Percentiles rank a stretch among this genome's conserved stretches.
Evolutionary conservation across 2,797 vertebrate species (phyloP).

Genomic region (Diglossa cyanea): DNA sequence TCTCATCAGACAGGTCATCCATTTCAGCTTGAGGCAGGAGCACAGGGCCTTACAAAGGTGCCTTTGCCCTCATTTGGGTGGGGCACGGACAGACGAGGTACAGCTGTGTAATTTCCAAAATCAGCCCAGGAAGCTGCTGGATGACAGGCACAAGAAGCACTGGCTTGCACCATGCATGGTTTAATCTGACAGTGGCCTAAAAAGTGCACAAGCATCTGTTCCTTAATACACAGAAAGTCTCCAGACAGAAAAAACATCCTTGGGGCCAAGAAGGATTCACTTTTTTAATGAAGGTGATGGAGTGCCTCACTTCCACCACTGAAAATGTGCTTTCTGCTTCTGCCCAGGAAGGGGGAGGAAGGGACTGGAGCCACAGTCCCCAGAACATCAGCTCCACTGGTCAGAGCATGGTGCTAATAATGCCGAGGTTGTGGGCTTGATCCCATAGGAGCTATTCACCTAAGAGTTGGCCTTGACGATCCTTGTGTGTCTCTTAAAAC

Average conservation of each 20-base stretch:
- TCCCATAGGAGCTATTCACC: background rate
- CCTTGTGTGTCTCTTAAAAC: background rate
- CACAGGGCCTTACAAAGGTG: background rate
- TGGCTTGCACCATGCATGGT: rapidly evolving
- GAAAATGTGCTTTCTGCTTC: background rate
- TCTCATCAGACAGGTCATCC: background rate
- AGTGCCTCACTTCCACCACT: background rate
- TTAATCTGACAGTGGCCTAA: background rate
- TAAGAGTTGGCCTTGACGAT: background rate
- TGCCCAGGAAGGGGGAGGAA: background rate
- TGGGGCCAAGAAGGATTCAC: background rate
- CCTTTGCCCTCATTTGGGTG: rapidly evolving
- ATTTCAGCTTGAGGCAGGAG: background rate
- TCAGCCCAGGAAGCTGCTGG: background rate
- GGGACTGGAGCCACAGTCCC: background rate
- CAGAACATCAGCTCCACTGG: background rate
- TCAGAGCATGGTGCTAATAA: background rate
- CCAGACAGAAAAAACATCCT: background rate
- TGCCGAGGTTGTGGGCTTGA: background rate
- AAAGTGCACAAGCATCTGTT: background rate
- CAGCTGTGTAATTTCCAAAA: background rate
- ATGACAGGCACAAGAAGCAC: background rate
- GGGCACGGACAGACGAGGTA: rapidly evolving
- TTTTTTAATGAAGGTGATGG: background rate
- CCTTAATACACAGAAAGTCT: background rate